Conservation (phyloP, 2,888 invertebrate species). For the Abrostola triplasia region DNA sequence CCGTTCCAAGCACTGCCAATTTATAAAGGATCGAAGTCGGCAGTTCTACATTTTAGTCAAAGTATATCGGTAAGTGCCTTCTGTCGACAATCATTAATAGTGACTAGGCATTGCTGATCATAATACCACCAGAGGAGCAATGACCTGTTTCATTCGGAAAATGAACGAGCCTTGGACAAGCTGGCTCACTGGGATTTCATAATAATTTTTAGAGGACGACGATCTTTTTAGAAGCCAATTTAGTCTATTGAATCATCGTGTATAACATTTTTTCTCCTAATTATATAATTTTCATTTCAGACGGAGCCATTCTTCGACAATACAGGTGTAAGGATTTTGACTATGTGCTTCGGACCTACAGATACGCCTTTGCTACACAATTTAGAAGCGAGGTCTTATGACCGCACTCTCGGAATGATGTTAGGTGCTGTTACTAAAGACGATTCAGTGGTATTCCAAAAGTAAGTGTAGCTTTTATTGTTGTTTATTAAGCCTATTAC, state of each 20-base stretch:
- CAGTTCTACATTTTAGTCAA: conserved; percentile 38
- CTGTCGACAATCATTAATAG: no score
- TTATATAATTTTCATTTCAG: conserved; percentile 48
- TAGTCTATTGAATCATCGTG: no score
- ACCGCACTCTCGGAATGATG: conserved; percentile 36
- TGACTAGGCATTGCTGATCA: no score
- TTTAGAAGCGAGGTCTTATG: conserved; percentile 50
- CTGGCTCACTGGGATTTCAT: no score
- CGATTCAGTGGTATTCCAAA: conserved; percentile 37
- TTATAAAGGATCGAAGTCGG: conserved; percentile 65
- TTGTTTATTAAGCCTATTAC: no score
- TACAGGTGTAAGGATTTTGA: conserved; percentile 62
- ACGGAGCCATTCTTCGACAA: conserved; percentile 57
- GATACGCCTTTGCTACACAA: conserved; percentile 62
- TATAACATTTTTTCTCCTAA: no score
- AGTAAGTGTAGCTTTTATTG: conserved; percentile 34
- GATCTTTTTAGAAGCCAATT: no score
- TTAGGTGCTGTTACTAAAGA: conserved; percentile 1
- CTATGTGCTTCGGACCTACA: conserved; percentile 66
- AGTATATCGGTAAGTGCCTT: conserved; percentile 31
- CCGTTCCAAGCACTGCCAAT: conserved; percentile 56
- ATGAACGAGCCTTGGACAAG: no score
- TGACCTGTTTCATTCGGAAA: no score
- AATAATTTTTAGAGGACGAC: no score
- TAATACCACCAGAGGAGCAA: no score